These are phyloP conservation scores for Poliocrania exsul DNA, from an alignment of 2,797 vertebrate genomes.

Conservation along the genomic window DNA sequence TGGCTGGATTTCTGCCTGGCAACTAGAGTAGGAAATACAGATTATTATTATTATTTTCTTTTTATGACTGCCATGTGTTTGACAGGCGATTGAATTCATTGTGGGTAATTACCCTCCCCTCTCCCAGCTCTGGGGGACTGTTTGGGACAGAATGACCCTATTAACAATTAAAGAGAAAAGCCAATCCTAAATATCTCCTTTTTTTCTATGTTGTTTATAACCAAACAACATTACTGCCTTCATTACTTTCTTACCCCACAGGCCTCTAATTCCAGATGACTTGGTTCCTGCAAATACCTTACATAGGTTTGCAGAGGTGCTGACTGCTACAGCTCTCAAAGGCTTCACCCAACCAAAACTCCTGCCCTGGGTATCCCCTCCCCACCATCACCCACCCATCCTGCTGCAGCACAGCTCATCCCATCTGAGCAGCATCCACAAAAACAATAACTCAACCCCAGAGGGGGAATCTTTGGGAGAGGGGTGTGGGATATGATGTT, in stretches of 20 bases:
- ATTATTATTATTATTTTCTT: slow-evolving; percentile 65
- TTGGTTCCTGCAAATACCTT: slow-evolving; percentile 21
- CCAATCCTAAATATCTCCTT: neutral
- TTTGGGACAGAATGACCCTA: slow-evolving; percentile 40
- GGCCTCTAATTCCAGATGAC: slow-evolving; percentile 19
- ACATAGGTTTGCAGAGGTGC: neutral
- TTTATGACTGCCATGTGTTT: slow-evolving; percentile 75
- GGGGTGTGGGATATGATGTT: neutral
- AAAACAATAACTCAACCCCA: neutral
- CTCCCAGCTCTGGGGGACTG: slow-evolving; percentile 1
- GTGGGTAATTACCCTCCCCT: slow-evolving; percentile 18
- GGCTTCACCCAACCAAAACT: neutral
- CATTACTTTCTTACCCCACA: slow-evolving; percentile 14
- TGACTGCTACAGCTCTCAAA: neutral
- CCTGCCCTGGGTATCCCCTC: neutral
- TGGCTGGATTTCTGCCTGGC: slow-evolving; percentile 67
- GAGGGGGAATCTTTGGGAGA: neutral
- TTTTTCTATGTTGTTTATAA: slow-evolving; percentile 12
- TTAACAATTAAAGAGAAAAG: slow-evolving; percentile 47
- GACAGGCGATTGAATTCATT: slow-evolving; percentile 56
- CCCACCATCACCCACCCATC: neutral
- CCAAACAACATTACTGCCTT: slow-evolving; percentile 29
- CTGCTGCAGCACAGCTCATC: neutral
- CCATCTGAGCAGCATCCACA: neutral
- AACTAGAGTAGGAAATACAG: slow-evolving; percentile 69